Evolutionary conservation across 37 sponge, comb jelly and placozoan species (phyloP).

Genomic region (Halichondria panicea): DNA sequence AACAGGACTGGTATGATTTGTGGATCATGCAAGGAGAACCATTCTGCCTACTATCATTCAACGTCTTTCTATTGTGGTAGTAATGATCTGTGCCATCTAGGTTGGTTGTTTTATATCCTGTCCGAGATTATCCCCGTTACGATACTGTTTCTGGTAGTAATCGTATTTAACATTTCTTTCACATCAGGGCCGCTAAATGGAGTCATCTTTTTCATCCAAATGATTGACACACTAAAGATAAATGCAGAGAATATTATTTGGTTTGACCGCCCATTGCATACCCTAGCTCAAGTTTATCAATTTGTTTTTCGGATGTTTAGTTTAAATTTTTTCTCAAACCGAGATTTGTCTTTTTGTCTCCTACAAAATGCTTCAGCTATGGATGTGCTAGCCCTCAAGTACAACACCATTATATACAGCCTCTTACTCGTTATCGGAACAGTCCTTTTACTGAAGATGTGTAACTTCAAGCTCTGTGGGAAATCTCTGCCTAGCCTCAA

Average conservation of each 20-base stretch:
- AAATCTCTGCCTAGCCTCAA: slow-evolving; percentile 7
- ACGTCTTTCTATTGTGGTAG: slow-evolving; percentile 9
- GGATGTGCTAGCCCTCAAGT: slow-evolving; percentile 45
- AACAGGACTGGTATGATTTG: slow-evolving; percentile 30
- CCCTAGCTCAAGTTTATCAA: slow-evolving; percentile 7
- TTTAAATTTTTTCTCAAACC: slow-evolving; percentile 37
- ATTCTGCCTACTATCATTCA: slow-evolving; percentile 49
- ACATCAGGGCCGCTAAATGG: slow-evolving; percentile 38
- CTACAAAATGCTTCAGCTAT: slow-evolving; percentile 34
- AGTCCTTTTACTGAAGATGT: slow-evolving; percentile 27
- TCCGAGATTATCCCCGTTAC: slow-evolving; percentile 57
- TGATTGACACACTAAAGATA: slow-evolving; percentile 30
- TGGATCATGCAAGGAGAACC: slow-evolving; percentile 15
- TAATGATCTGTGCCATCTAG: neutral
- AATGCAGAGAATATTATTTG: slow-evolving; percentile 14
- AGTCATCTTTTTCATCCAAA: slow-evolving; percentile 51
- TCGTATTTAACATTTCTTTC: slow-evolving; percentile 35
- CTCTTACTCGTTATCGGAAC: slow-evolving; percentile 11
- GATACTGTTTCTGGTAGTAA: slow-evolving; percentile 20
- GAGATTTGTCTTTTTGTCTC: slow-evolving; percentile 42
- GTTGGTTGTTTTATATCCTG: slow-evolving; percentile 39
- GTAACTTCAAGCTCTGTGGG: too few relatives aligned
- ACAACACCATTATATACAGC: slow-evolving; percentile 36
- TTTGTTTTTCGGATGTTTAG: slow-evolving; percentile 44
- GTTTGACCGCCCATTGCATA: neutral